Evolutionary conservation across 1,140 invertebrate species (phyloP).

Genomic region (Drosophila chauvacae): DNA sequence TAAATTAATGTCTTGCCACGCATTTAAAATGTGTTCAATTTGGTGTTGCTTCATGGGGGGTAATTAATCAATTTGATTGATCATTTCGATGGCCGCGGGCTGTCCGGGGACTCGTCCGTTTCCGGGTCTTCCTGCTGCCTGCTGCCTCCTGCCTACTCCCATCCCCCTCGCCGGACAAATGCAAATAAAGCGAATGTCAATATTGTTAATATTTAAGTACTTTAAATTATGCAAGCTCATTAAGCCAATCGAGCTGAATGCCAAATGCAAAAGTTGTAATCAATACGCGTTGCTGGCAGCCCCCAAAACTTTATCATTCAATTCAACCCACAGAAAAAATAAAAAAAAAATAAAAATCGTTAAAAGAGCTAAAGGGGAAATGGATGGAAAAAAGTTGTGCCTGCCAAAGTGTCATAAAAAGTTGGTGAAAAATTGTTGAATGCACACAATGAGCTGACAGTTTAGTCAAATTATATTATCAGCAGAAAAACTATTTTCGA

Average conservation of each 20-base stretch:
- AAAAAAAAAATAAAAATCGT: neutral
- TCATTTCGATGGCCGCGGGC: slow-evolving; percentile 60
- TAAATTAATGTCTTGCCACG: slow-evolving; percentile 68
- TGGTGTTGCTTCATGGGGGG: slow-evolving; percentile 44
- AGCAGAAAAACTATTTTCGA: slow-evolving; percentile 47
- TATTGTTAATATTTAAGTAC: slow-evolving; percentile 71
- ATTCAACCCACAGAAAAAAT: slow-evolving; percentile 27
- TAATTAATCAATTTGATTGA: slow-evolving; percentile 83
- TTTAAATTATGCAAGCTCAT: slow-evolving; percentile 68
- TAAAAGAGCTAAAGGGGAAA: slow-evolving; percentile 1
- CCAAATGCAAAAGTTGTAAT: slow-evolving; percentile 62
- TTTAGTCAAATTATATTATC: slow-evolving; percentile 59
- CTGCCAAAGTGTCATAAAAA: slow-evolving; percentile 52
- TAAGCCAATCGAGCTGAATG: slow-evolving; percentile 72
- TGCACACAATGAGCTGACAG: slow-evolving; percentile 57
- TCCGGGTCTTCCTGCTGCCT: neutral
- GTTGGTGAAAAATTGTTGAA: slow-evolving; percentile 50
- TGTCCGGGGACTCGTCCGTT: slow-evolving; percentile 44
- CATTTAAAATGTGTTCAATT: slow-evolving; percentile 68
- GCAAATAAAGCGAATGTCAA: slow-evolving; percentile 60
- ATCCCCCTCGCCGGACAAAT: slow-evolving; percentile 24
- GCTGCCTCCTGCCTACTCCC: neutral
- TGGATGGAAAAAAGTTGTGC: slow-evolving; percentile 40
- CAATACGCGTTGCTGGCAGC: slow-evolving; percentile 19
- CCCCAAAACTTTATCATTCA: slow-evolving; percentile 43